Evolutionary conservation across 2,797 vertebrate genomes (phyloP).

Genomic region (Phylloscopus collybita): DNA sequence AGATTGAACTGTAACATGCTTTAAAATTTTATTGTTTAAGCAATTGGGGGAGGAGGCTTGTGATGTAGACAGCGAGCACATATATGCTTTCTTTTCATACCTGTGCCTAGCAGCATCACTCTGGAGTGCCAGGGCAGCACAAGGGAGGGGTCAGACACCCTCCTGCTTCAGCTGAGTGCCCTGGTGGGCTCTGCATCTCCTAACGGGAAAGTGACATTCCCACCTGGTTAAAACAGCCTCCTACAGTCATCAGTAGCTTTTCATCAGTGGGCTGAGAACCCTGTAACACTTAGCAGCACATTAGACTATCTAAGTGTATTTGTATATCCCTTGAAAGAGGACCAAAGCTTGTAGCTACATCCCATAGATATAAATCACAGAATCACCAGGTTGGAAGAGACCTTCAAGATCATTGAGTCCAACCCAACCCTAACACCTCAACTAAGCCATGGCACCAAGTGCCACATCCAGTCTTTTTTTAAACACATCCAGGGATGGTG

Average conservation of each 20-base stretch:
- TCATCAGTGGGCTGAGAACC: neutral
- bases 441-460: neutral
- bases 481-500: neutral
- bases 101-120: neutral
- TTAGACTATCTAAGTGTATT: neutral
- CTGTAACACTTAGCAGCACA: neutral
- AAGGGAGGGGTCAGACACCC: neutral
- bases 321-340: neutral
- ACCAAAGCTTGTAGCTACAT: neutral
- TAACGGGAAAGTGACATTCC: neutral
- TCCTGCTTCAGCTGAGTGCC: neutral
- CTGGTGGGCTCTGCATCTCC: neutral
- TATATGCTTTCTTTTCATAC: neutral
- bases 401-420: neutral
- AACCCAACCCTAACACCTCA: neutral
- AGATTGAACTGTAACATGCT: neutral
- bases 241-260: neutral
- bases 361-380: too few relatives aligned
- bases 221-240: neutral
- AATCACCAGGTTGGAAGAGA: neutral
- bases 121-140: neutral
- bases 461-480: neutral
- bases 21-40: neutral
- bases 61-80: neutral
- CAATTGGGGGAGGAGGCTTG: fast-evolving